Evolutionary conservation across 2,113 vertebrate species (phyloP).

Genomic region (Casuarius casuarius): DNA sequence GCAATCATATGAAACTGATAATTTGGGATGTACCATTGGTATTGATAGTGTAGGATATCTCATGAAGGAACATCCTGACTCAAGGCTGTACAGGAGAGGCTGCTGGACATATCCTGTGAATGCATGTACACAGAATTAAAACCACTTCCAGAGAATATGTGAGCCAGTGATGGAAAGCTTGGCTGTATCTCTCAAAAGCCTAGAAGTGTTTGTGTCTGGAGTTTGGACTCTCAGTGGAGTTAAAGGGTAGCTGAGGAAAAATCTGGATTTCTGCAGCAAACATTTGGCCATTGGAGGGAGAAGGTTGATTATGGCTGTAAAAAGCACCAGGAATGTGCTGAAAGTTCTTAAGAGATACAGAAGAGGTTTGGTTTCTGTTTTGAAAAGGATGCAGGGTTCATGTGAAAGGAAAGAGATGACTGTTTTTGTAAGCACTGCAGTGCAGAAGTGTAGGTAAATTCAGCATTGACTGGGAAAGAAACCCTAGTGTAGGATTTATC

Average conservation of each 20-base stretch:
- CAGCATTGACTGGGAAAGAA: neutral
- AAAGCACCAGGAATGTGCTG: neutral
- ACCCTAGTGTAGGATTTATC: neutral
- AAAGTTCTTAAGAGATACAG: neutral
- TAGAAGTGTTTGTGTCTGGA: neutral
- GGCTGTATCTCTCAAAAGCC: neutral
- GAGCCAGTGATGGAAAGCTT: neutral
- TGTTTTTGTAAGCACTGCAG: neutral
- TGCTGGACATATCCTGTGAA: neutral
- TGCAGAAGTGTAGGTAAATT: neutral
- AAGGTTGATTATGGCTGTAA: neutral
- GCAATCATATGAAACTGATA: neutral
- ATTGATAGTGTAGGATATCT: neutral
- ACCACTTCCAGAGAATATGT: neutral
- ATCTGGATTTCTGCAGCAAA: rapidly evolving
- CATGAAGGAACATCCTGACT: neutral
- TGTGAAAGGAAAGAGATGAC: neutral
- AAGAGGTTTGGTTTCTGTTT: neutral
- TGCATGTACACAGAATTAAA: neutral
- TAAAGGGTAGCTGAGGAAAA: neutral
- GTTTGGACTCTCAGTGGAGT: neutral
- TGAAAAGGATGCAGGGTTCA: neutral
- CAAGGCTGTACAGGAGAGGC: neutral
- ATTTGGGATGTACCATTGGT: neutral
- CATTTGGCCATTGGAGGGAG: neutral